Percentiles rank a stretch among this genome's conserved stretches.
Evolutionary conservation across 2,888 invertebrate species (phyloP).

Genomic region (Philonicus albiceps): DNA sequence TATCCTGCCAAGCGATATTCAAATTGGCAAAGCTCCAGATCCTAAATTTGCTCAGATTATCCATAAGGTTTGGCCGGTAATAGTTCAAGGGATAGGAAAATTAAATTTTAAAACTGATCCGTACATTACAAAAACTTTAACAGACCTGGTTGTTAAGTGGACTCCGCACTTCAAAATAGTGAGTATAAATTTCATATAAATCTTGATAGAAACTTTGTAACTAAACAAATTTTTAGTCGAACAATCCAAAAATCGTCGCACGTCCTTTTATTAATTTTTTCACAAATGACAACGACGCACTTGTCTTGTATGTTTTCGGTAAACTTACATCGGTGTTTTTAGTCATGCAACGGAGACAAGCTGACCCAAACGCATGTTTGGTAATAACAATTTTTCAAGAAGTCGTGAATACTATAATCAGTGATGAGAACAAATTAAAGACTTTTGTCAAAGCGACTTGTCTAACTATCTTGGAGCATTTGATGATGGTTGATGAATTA

Average conservation of each 20-base stretch:
- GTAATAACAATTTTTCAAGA: constrained; percentile 59
- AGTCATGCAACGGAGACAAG: constrained; percentile 58
- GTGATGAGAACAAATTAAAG: constrained; percentile 51
- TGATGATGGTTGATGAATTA: constrained; percentile 61
- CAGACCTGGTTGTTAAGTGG: constrained; percentile 64
- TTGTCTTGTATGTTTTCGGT: constrained; percentile 57
- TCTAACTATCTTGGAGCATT: constrained; percentile 58
- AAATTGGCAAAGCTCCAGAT: constrained; percentile 64
- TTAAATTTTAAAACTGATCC: constrained; percentile 64
- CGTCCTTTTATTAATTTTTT: constrained; percentile 58
- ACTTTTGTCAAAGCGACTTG: constrained; percentile 56
- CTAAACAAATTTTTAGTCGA: constrained; percentile 47
- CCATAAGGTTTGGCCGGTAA: constrained; percentile 66
- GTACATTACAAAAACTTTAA: constrained; percentile 64
- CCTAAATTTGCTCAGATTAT: constrained; percentile 63
- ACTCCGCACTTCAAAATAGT: constrained; percentile 60
- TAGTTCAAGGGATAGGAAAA: constrained; percentile 65
- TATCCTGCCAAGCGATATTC: constrained; percentile 65
- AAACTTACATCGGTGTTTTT: constrained; percentile 58
- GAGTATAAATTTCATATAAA: background rate
- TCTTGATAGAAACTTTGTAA: background rate
- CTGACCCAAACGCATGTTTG: constrained; percentile 57
- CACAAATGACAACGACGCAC: constrained; percentile 54
- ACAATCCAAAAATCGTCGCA: constrained; percentile 57
- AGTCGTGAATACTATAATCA: constrained; percentile 51